phyloP scores from a whole-genome alignment of 2,113 vertebrate species.

The Symphodus melops region DNA sequence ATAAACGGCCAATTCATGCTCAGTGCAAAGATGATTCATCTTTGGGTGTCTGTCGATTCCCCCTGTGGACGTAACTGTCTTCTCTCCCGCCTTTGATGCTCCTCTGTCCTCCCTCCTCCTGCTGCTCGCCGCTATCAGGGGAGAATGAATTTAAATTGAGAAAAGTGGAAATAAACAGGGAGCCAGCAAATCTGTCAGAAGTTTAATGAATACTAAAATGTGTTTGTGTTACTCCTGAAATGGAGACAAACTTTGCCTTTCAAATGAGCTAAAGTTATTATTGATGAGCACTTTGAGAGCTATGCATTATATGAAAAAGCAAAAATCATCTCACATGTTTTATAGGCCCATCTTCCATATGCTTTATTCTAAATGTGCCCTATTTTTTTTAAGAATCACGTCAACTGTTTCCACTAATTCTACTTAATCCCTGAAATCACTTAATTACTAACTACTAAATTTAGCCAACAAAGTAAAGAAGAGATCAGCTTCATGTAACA shows the following conservation, averaged over 20 bases:
- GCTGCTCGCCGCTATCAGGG: constrained; percentile 11
- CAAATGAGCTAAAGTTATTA: constrained; percentile 15
- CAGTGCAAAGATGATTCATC: constrained; percentile 47
- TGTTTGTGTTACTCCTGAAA: constrained; percentile 21
- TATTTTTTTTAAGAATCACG: too few relatives aligned
- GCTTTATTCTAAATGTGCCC: too few relatives aligned
- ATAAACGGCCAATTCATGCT: constrained; percentile 51
- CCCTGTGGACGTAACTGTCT: constrained; percentile 32
- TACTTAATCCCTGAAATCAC: too few relatives aligned
- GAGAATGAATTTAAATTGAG: constrained; percentile 38
- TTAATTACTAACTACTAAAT: too few relatives aligned
- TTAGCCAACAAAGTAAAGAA: too few relatives aligned
- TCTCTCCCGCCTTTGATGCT: constrained; percentile 29
- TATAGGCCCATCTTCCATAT: too few relatives aligned
- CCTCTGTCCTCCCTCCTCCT: constrained; percentile 1
- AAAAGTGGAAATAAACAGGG: constrained; percentile 23
- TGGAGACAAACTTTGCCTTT: constrained; percentile 4
- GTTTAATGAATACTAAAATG: constrained; percentile 36
- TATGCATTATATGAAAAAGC: neutral
- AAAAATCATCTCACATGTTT: too few relatives aligned
- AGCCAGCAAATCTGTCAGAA: constrained; percentile 14
- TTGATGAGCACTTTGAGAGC: constrained; percentile 1
- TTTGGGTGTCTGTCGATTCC: constrained; percentile 47
- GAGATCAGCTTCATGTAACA: too few relatives aligned
- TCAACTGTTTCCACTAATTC: too few relatives aligned